phyloP scores from a whole-genome alignment of 2,888 invertebrate species.

The Agonopterix heracliana region DNA sequence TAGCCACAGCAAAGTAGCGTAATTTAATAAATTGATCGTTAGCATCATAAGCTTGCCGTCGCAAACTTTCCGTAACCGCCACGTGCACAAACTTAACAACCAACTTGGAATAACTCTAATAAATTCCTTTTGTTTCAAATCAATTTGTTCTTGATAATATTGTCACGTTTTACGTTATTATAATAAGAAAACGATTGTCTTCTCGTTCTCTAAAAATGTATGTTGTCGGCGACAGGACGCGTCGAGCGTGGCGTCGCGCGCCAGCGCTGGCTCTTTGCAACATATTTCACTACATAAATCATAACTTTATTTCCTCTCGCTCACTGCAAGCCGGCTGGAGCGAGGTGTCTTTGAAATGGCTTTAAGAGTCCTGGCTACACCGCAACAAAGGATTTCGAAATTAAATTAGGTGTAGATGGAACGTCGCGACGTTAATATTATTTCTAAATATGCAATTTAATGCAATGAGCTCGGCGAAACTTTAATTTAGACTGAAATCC shows the following conservation, averaged over 20 bases:
- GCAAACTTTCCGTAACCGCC: slow-evolving; percentile 35
- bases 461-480: slow-evolving; percentile 19
- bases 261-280: slow-evolving; percentile 45
- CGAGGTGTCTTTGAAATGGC: slow-evolving; percentile 68
- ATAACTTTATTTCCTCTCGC: slow-evolving; percentile 74
- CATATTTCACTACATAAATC: slow-evolving; percentile 74
- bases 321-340: slow-evolving; percentile 45
- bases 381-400: slow-evolving; percentile 65
- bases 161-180: neutral
- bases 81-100: slow-evolving; percentile 48
- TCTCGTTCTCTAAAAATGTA: slow-evolving; percentile 47
- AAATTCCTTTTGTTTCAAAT: neutral
- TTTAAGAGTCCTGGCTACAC: slow-evolving; percentile 59
- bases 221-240: slow-evolving; percentile 50
- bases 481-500: slow-evolving; percentile 9
- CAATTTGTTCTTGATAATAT: neutral
- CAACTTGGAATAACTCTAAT: slow-evolving; percentile 14
- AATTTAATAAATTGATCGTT: slow-evolving; percentile 48
- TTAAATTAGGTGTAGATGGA: slow-evolving; percentile 62
- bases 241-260: slow-evolving; percentile 28
- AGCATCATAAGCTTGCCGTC: slow-evolving; percentile 42
- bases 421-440: slow-evolving; percentile 41
- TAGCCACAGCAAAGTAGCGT: slow-evolving; percentile 38
- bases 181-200: slow-evolving; percentile 34
- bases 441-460: slow-evolving; percentile 43